Evolutionary conservation across 2,113 vertebrate genomes (phyloP).

Genomic region (Xenopus borealis): DNA sequence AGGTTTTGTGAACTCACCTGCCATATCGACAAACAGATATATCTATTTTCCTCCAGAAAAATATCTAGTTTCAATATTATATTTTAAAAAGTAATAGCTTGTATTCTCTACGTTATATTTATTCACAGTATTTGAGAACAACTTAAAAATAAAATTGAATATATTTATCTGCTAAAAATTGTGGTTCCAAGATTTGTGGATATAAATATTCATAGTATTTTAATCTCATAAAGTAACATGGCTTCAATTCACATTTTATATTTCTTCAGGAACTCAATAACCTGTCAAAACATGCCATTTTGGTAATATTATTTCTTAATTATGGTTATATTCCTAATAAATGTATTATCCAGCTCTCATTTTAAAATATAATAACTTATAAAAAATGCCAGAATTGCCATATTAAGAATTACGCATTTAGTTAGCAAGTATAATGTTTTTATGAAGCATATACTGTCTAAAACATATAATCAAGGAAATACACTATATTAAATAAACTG

Average conservation of each 20-base stretch:
- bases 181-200: neutral
- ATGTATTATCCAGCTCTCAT: neutral
- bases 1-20: too few species aligned
- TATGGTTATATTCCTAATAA: slow-evolving; percentile 17
- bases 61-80: too few species aligned
- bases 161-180: neutral
- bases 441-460: too few species aligned
- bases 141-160: neutral
- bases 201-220: slow-evolving; percentile 19
- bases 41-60: too few species aligned
- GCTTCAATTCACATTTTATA: slow-evolving; percentile 7
- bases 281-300: slow-evolving; percentile 19
- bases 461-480: too few species aligned
- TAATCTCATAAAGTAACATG: slow-evolving; percentile 1
- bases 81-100: too few species aligned
- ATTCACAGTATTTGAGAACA: neutral
- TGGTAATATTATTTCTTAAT: slow-evolving; percentile 10
- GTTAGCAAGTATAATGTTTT: too few species aligned
- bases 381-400: neutral
- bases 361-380: neutral
- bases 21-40: too few species aligned
- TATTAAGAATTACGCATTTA: neutral
- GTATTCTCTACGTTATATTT: neutral
- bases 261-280: slow-evolving; percentile 11
- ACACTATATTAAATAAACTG: too few species aligned